Base-by-base conservation (phyloP, 2,797 vertebrate species). In the Pseudotriccus pelzelni region DNA sequence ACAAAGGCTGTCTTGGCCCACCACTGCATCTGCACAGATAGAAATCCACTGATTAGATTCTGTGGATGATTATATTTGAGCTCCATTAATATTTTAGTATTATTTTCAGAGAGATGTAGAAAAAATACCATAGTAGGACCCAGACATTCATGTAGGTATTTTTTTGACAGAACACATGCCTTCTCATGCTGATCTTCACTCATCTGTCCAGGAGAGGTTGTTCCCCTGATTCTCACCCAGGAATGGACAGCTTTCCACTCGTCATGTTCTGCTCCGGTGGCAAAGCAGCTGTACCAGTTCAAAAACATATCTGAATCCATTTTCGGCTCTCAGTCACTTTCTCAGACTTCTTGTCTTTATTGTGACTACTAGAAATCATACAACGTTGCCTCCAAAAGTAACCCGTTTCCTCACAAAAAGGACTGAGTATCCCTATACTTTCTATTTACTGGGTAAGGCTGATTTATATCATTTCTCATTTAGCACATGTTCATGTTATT, bases 401-500 rank as follows among this genome's bases (percentile, higher is more conserved):
- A 18, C 16, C 50, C 0, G 9, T 34, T 90, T 63, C 24, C 53
- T 52, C 30, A 23, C 8, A 49, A 37, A 87, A 74, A 74, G 1
- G 3, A 64, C 8, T 4, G 4, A 37, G 0, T 22, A 43, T 36
- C 9, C 7, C 22, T 32, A 39, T 64, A 5, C 1, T 53, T 81
- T 62, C 81, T 72, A 8, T 39, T 86, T 53, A 28, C 36, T 34
- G 14, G 11, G 23, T 25, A 79, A 78, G 13, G 27, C 7, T 75
- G 17, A 53, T 79, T 90, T 83, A 14, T 55, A 14, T 0, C 2
- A 12, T 68, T 87, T 79, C 49, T 70, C 52, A 75, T 62, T 14
- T 50, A 77, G 44, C 30, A 68, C 41, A 93, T 62, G 90, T 84
- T 93, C 47, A 18, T 58, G 64, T 74, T 37, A 74, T 74, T 81